A percentile compares a stretch with the other conserved stretches of the same genome.
Evolutionary conservation across 1,140 invertebrate species (phyloP).

Genomic region (Drosophila chauvacae): DNA sequence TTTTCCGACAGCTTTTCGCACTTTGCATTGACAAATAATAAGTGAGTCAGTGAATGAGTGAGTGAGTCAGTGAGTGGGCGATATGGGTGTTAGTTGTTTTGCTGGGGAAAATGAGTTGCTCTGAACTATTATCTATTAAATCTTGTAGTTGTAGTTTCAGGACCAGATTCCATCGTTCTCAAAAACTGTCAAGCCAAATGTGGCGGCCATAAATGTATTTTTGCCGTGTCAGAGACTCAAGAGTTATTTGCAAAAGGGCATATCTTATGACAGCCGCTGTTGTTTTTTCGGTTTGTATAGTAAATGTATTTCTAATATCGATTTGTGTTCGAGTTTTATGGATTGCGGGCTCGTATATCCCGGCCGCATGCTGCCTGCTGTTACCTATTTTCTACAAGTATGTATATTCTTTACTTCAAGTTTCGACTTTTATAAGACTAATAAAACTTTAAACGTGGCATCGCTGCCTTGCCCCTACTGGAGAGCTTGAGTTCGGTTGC

Average conservation of each 20-base stretch:
- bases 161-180: constrained; percentile 10
- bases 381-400: constrained; percentile 40
- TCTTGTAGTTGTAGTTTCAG: not conserved
- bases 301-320: constrained; percentile 49
- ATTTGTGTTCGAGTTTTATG: constrained; percentile 52
- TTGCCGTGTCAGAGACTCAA: constrained; percentile 5
- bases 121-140: constrained; percentile 11
- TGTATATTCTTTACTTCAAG: constrained; percentile 35
- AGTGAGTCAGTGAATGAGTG: not conserved
- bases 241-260: constrained; percentile 24
- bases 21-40: constrained; percentile 7
- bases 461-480: constrained; percentile 10
- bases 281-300: constrained; percentile 21
- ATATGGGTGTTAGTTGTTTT: not conserved
- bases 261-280: constrained; percentile 32
- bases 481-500: constrained; percentile 30
- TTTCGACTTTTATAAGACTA: constrained; percentile 52
- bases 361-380: constrained; percentile 25
- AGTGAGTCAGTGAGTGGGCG: not conserved
- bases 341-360: constrained; percentile 40
- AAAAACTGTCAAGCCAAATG: constrained; percentile 6
- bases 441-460: constrained; percentile 49
- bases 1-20: constrained; percentile 6
- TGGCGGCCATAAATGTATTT: constrained; percentile 5
- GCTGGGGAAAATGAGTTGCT: not conserved